Conservation (phyloP, 2,888 invertebrate genomes). For the Mayetiola destructor region DNA sequence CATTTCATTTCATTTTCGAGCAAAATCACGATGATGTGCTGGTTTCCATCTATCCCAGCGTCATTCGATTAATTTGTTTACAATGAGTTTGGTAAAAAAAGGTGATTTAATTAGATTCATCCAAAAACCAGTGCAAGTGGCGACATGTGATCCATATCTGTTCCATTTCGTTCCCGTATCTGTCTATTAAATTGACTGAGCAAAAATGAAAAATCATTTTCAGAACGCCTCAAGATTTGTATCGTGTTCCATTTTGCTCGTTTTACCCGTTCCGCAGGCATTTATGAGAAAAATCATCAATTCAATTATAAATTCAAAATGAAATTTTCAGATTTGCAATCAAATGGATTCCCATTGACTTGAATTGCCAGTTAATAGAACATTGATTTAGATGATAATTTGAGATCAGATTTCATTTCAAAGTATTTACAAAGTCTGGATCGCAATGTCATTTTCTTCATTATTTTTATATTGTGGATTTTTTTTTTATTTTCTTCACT, state of each 20-base stretch:
- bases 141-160: conserved; percentile 10
- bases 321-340: not conserved
- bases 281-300: too few species aligned
- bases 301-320: too few species aligned
- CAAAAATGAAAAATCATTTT: too few species aligned
- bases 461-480: too few species aligned
- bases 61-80: conserved; percentile 12
- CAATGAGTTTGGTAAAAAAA: conserved; percentile 8
- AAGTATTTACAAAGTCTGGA: too few species aligned
- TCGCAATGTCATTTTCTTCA: too few species aligned
- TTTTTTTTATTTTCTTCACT: conserved; percentile 5
- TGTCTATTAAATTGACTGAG: too few species aligned
- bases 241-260: too few species aligned
- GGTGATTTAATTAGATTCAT: conserved; percentile 7
- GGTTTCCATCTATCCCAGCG: not conserved
- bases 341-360: not conserved
- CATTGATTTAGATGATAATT: too few species aligned
- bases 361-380: not conserved
- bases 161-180: too few species aligned
- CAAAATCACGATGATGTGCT: not conserved
- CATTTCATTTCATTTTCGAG: not conserved
- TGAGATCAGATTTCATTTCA: conserved; percentile 1
- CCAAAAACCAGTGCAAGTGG: not conserved
- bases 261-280: too few species aligned
- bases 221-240: too few species aligned